Evolutionary conservation across 2,888 invertebrate genomes (phyloP).

Genomic region (Drosophila lacicola): DNA sequence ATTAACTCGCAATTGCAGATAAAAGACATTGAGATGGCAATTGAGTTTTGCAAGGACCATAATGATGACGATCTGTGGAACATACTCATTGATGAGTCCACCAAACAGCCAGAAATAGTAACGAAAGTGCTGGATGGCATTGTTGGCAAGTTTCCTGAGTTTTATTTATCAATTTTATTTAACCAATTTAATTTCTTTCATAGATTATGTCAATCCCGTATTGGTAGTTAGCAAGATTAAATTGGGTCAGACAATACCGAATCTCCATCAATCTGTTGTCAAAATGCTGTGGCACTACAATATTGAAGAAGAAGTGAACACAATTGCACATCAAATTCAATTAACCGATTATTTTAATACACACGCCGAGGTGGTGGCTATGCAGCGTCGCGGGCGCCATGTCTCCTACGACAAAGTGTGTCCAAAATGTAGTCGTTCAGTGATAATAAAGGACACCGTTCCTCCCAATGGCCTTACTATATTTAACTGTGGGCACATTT

Average conservation of each 20-base stretch:
- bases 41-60: constrained; percentile 98
- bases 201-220: constrained; percentile 94
- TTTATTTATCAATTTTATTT: neutral
- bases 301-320: constrained; percentile 88
- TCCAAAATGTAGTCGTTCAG: constrained; percentile 91
- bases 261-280: constrained; percentile 94
- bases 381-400: constrained; percentile 92
- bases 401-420: constrained; percentile 91
- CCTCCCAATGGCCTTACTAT: constrained; percentile 90
- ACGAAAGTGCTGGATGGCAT: constrained; percentile 87
- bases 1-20: constrained; percentile 85
- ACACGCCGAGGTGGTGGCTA: constrained; percentile 91
- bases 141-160: constrained; percentile 82
- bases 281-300: constrained; percentile 98
- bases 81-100: constrained; percentile 94
- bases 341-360: constrained; percentile 95
- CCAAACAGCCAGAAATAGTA: constrained; percentile 92
- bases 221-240: constrained; percentile 94
- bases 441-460: constrained; percentile 90
- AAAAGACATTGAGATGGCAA: constrained; percentile 96
- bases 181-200: neutral
- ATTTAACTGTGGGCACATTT: constrained; percentile 95
- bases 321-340: constrained; percentile 91
- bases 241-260: constrained; percentile 93
- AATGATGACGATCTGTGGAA: constrained; percentile 97